These are phyloP conservation scores for Axinella damicornis DNA, from an alignment of 37 sponge, comb jelly and placozoan species.

Conservation along the genomic window DNA sequence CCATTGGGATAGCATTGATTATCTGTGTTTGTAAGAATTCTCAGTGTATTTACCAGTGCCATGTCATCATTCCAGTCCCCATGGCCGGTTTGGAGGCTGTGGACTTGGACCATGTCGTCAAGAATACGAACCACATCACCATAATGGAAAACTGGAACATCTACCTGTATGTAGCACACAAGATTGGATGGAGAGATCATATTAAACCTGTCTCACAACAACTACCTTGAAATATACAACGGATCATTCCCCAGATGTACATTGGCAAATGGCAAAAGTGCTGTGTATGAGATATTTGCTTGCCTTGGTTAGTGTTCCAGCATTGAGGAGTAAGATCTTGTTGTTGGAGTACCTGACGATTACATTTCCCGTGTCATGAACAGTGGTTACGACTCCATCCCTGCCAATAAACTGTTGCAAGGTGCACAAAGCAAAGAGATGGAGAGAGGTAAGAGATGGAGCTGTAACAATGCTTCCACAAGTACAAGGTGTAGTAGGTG, in stretches of 20 bases:
- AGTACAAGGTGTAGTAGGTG: no score
- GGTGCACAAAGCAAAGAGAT: no score
- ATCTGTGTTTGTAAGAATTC: no score
- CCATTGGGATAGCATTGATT: no score
- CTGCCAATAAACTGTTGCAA: slow-evolving; percentile 42
- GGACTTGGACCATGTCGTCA: slow-evolving; percentile 77
- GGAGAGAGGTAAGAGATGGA: no score
- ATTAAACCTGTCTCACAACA: no score
- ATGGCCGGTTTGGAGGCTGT: slow-evolving; percentile 81
- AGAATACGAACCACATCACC: slow-evolving; percentile 85
- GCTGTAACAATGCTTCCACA: no score
- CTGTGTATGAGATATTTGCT: no score
- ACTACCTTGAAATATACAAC: no score
- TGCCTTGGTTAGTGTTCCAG: slow-evolving; percentile 19
- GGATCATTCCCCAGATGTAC: not conserved
- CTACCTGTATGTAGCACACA: slow-evolving; percentile 4
- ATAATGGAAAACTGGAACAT: slow-evolving; percentile 26
- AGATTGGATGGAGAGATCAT: no score
- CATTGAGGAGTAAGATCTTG: slow-evolving; percentile 15
- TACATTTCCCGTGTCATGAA: slow-evolving; percentile 15
- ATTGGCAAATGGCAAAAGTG: no score
- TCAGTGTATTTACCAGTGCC: slow-evolving; percentile 72
- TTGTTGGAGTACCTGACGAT: slow-evolving; percentile 36
- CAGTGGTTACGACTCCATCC: slow-evolving; percentile 9
- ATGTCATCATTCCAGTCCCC: slow-evolving; percentile 95